Conservation (phyloP, 1,140 invertebrate species). For the Caenorhabditis briggsae region DNA sequence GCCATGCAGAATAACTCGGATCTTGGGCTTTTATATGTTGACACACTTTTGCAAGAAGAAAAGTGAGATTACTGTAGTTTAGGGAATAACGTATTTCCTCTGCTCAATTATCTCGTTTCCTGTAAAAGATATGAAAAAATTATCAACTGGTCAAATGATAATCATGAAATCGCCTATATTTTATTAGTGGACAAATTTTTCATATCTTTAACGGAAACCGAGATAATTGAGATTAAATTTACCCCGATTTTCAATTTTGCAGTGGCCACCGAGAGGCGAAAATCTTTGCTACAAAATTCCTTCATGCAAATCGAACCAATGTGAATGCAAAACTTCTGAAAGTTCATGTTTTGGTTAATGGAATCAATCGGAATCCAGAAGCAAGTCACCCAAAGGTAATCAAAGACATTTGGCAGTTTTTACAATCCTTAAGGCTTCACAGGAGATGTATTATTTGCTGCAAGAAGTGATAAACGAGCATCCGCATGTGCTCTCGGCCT, state of each 20-base stretch:
- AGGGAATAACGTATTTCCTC: too few species aligned
- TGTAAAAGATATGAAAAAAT: too few species aligned
- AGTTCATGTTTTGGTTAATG: constrained; percentile 16
- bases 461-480: constrained; percentile 27
- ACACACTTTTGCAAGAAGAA: not conserved
- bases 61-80: not conserved
- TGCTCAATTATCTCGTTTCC: too few species aligned
- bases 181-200: too few species aligned
- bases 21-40: constrained; percentile 19
- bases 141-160: too few species aligned
- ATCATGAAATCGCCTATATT: too few species aligned
- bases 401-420: not conserved
- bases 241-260: not conserved
- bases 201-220: too few species aligned
- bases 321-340: constrained; percentile 20
- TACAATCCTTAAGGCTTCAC: not conserved
- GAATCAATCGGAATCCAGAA: constrained; percentile 33
- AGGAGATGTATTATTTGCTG: not conserved
- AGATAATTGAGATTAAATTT: not conserved
- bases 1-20: not conserved
- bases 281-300: constrained; percentile 16
- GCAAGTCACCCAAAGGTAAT: constrained; percentile 19
- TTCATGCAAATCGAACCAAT: constrained; percentile 11
- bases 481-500: constrained; percentile 10
- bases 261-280: constrained; percentile 1